These are phyloP conservation scores for Glareola pratincola DNA, from an alignment of 2,113 vertebrate species.

Conservation along the genomic window DNA sequence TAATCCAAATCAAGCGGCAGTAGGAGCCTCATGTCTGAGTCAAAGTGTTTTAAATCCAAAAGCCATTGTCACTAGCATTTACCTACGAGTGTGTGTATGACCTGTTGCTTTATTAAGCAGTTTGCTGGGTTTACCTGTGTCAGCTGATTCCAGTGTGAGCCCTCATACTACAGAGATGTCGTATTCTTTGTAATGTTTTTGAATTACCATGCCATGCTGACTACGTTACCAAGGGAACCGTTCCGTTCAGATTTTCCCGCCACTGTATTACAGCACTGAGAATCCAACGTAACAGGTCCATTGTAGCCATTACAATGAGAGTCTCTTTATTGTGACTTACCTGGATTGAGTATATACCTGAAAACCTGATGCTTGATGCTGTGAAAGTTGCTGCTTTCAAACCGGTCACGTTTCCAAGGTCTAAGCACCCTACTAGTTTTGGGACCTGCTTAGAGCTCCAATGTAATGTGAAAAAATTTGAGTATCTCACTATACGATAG, in stretches of 20 bases:
- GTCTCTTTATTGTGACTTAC: neutral
- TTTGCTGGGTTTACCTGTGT: neutral
- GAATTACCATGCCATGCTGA: neutral
- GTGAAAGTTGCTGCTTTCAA: neutral
- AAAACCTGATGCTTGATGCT: neutral
- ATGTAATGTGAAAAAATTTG: rapidly evolving
- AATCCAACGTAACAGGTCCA: neutral
- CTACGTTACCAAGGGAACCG: neutral
- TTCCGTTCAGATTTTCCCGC: neutral
- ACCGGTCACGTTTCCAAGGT: rapidly evolving
- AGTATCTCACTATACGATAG: neutral
- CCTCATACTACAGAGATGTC: neutral
- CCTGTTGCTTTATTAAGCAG: neutral
- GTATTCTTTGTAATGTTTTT: neutral
- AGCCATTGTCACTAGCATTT: neutral
- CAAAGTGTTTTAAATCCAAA: neutral
- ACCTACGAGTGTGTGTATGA: neutral
- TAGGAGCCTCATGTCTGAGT: neutral
- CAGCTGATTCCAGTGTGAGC: neutral
- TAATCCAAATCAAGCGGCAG: neutral
- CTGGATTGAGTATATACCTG: neutral
- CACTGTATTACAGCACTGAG: neutral
- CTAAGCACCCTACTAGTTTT: neutral
- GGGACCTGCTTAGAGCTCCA: neutral
- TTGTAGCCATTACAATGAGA: neutral